phyloP scores from a whole-genome alignment of 2,113 vertebrate genomes.

The Percopsis transmontana region DNA sequence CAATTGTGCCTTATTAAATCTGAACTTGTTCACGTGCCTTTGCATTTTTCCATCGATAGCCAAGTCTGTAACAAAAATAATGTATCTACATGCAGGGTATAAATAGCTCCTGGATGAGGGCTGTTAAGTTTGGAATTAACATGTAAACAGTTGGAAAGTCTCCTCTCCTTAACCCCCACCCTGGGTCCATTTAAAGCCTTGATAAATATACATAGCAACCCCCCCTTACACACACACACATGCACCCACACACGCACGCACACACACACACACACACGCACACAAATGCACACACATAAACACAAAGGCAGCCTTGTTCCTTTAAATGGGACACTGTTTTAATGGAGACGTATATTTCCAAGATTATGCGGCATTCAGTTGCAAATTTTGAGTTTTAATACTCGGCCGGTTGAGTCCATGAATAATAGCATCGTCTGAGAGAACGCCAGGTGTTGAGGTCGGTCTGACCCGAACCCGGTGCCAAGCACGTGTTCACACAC shows the following conservation, averaged over 20 bases:
- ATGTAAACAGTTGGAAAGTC: constrained; percentile 84
- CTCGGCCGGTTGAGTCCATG: constrained; percentile 86
- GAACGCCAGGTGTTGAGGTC: constrained; percentile 93
- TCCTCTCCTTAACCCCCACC: constrained; percentile 70
- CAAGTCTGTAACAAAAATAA: constrained; percentile 69
- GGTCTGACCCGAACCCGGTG: constrained; percentile 83
- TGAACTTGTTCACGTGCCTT: no score
- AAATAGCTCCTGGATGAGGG: constrained; percentile 80
- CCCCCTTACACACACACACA: constrained; percentile 76
- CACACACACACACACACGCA: not conserved
- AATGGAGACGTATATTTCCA: constrained; percentile 99
- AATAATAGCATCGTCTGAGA: constrained; percentile 97
- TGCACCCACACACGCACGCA: not conserved
- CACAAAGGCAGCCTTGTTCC: constrained; percentile 95
- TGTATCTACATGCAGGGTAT: constrained; percentile 77
- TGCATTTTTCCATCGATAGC: constrained; percentile 80
- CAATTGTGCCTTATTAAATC: no score
- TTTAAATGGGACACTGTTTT: constrained; percentile 91
- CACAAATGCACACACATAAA: not conserved
- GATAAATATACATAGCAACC: constrained; percentile 99
- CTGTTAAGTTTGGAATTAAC: constrained; percentile 84
- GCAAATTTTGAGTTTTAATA: constrained; percentile 99
- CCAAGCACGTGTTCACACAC: constrained; percentile 78
- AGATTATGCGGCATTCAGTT: constrained; percentile 99
- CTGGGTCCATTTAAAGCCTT: constrained; percentile 81